Evolutionary conservation across 2,888 invertebrate species (phyloP).

Genomic region (Orchesella flavescens): DNA sequence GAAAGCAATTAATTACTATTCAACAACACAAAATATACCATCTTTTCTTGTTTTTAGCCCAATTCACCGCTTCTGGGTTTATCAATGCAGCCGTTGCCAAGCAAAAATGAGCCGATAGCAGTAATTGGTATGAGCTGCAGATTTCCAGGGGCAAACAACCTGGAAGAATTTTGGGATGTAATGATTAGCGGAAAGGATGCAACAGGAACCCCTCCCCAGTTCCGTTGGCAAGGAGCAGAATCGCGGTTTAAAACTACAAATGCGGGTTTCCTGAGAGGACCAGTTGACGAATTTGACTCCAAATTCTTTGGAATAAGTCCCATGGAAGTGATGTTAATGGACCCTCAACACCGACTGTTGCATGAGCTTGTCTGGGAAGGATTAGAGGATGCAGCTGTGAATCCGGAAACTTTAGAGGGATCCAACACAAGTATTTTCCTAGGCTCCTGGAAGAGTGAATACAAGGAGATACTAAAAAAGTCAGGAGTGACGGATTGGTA

Average conservation of each 20-base stretch:
- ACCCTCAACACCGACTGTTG: background rate
- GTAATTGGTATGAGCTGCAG: conserved; percentile 27
- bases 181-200: conserved; percentile 17
- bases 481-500: too few relatives aligned
- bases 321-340: background rate
- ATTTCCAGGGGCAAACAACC: conserved; percentile 23
- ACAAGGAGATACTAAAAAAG: background rate
- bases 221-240: background rate
- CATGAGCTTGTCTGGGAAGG: background rate
- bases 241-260: background rate
- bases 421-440: background rate
- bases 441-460: conserved; percentile 26
- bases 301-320: background rate
- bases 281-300: background rate
- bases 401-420: background rate
- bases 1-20: too few relatives aligned
- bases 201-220: background rate
- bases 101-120: background rate
- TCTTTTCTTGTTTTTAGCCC: too few relatives aligned
- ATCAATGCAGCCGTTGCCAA: too few relatives aligned
- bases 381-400: background rate
- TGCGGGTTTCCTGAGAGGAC: background rate
- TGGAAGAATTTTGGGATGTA: conserved; percentile 33
- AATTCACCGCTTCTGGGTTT: too few relatives aligned
- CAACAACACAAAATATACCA: too few relatives aligned